Conservation (phyloP, 2,888 invertebrate species). For the Digitonthophagus gazella region DNA sequence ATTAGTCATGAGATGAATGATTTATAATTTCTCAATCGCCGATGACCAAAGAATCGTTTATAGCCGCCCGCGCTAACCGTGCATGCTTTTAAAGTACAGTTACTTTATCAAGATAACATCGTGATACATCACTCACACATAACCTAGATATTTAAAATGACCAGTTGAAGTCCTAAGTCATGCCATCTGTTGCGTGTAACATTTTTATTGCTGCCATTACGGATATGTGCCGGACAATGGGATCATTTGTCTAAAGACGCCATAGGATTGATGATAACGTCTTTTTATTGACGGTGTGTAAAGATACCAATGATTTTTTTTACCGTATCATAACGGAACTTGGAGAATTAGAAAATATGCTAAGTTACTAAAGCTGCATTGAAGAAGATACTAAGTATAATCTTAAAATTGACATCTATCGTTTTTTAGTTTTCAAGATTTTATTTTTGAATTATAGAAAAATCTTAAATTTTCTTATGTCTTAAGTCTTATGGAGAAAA, state of each 20-base stretch:
- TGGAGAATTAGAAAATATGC: no score
- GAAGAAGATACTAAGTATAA: no score
- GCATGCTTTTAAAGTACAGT: conserved; percentile 17
- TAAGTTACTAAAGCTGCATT: no score
- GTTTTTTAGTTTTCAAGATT: no score
- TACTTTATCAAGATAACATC: conserved; percentile 21
- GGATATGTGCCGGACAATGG: neutral
- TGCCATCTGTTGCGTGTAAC: neutral
- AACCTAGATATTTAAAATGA: conserved; percentile 21
- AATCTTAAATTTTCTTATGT: no score
- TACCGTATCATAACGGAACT: no score
- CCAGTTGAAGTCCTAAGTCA: neutral
- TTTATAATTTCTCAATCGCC: neutral
- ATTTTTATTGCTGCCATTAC: neutral
- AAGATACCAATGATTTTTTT: no score
- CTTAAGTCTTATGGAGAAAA: no score
- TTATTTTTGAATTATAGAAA: no score
- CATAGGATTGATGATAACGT: neutral
- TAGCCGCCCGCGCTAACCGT: neutral
- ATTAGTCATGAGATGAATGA: no score
- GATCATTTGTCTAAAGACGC: neutral
- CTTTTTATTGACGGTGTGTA: no score
- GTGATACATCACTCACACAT: conserved; percentile 22
- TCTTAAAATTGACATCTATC: no score
- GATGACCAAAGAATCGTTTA: neutral